phyloP scores from a whole-genome alignment of 2,113 vertebrate species.

The Calidris pygmaea region DNA sequence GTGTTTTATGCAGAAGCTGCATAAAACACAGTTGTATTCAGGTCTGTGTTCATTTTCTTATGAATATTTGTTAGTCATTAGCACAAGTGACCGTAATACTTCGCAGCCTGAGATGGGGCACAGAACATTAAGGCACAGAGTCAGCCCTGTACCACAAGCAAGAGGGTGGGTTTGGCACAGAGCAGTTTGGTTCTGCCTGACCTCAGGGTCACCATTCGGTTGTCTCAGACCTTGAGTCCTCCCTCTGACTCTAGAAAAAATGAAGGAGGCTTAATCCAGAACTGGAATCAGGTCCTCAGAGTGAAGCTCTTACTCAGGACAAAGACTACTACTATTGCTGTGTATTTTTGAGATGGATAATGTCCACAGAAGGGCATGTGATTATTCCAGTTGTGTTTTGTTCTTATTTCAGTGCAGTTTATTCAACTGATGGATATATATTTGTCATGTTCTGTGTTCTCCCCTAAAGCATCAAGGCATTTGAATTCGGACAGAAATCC shows the following conservation, averaged over 20 bases:
- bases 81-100: rapidly evolving
- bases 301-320: not conserved
- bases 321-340: not conserved
- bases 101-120: rapidly evolving
- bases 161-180: rapidly evolving
- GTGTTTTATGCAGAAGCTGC: not conserved
- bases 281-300: not conserved
- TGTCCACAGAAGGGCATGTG: not conserved
- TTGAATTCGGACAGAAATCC: not conserved
- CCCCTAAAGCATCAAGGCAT: not conserved
- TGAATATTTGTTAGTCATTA: not conserved
- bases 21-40: not conserved
- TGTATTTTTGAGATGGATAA: not conserved
- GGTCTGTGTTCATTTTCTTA: not conserved
- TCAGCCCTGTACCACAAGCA: rapidly evolving
- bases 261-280: not conserved
- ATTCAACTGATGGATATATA: not conserved
- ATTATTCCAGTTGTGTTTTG: not conserved
- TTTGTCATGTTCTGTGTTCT: not conserved
- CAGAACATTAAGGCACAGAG: no score
- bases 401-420: not conserved
- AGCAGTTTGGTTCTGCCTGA: not conserved
- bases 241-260: not conserved
- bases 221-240: rapidly evolving
- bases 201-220: rapidly evolving